phyloP scores from a whole-genome alignment of 2,888 invertebrate species.

The Pemphredon lugubris region DNA sequence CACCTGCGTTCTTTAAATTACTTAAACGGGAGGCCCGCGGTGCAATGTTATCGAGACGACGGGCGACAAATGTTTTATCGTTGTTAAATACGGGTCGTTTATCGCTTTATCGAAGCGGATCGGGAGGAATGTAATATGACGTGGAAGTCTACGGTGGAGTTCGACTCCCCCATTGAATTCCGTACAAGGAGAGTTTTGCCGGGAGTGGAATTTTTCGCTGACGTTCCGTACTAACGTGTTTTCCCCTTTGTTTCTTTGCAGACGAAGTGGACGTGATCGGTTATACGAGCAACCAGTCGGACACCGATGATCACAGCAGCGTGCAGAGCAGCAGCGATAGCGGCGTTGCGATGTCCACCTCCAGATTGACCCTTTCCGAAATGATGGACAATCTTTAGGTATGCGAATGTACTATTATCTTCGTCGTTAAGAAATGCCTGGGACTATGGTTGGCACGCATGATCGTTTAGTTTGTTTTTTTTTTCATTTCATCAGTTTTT shows the following conservation, averaged over 20 bases:
- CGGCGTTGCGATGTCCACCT: constrained; percentile 87
- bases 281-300: constrained; percentile 92
- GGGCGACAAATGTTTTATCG: constrained; percentile 28
- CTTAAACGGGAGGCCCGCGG: no score
- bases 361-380: constrained; percentile 85
- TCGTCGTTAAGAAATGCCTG: no score
- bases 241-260: constrained; percentile 79
- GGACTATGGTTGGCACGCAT: no score
- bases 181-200: no score
- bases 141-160: not conserved
- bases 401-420: constrained; percentile 8
- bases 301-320: constrained; percentile 91
- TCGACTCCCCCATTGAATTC: no score
- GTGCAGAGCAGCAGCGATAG: constrained; percentile 89
- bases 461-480: not conserved
- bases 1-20: constrained; percentile 54
- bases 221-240: not conserved
- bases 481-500: not conserved
- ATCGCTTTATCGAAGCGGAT: not conserved
- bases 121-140: not conserved
- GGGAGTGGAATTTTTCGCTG: not conserved
- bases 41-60: constrained; percentile 30
- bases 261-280: constrained; percentile 94
- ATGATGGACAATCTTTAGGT: constrained; percentile 83
- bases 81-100: constrained; percentile 4